These are phyloP conservation scores for Oreortyx pictus DNA, from an alignment of 2,797 vertebrate species.

Conservation along the genomic window DNA sequence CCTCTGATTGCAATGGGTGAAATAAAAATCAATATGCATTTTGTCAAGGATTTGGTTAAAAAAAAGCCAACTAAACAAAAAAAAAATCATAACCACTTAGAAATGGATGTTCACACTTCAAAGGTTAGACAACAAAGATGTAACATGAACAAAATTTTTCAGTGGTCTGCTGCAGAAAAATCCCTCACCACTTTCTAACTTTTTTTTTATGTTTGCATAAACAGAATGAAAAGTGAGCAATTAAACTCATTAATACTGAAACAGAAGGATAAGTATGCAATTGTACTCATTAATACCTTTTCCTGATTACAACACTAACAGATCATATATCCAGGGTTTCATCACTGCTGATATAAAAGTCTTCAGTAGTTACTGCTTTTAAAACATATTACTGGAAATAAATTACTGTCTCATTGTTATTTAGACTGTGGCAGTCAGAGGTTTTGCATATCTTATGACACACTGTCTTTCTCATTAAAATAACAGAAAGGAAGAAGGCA, in stretches of 20 bases:
- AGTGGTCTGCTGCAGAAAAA: neutral
- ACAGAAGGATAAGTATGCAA: neutral
- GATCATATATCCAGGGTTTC: neutral
- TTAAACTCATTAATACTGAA: neutral
- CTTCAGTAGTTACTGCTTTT: neutral
- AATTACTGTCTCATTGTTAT: neutral
- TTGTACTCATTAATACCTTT: neutral
- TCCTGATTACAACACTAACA: neutral
- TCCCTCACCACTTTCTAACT: neutral
- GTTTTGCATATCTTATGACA: neutral
- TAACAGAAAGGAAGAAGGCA: neutral
- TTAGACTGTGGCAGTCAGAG: neutral
- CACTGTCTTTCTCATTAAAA: neutral
- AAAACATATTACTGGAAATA: neutral
- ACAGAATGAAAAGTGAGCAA: neutral
- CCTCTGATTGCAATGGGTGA: neutral
- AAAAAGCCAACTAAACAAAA: neutral
- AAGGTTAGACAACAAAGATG: neutral
- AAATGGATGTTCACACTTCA: neutral
- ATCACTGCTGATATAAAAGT: neutral
- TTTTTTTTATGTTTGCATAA: neutral
- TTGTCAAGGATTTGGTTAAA: neutral
- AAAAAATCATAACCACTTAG: neutral
- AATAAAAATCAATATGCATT: neutral
- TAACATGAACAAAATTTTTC: neutral